phyloP scores from a whole-genome alignment of 2,888 invertebrate species.

The Parasteatoda lunata region DNA sequence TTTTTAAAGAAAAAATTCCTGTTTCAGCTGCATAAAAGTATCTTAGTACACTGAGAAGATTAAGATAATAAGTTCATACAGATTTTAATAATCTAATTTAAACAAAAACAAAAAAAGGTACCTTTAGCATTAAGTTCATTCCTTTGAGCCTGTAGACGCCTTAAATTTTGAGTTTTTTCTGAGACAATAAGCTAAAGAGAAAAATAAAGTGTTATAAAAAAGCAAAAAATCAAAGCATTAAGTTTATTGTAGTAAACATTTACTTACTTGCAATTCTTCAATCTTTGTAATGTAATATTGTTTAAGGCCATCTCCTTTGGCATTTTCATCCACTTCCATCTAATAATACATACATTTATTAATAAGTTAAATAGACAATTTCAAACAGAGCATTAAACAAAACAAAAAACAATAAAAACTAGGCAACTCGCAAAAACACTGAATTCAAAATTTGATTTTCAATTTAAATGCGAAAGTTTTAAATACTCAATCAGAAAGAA shows the following conservation, averaged over 20 bases:
- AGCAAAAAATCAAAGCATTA: not conserved
- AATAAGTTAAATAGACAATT: not conserved
- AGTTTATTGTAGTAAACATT: constrained; percentile 6
- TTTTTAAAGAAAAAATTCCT: not conserved
- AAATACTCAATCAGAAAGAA: not conserved
- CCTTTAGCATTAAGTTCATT: constrained; percentile 99
- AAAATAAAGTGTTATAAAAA: not conserved
- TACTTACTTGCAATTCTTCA: constrained; percentile 87
- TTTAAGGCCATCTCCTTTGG: constrained; percentile 90
- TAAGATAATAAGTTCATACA: not conserved
- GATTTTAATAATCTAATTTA: not conserved
- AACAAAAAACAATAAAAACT: not conserved
- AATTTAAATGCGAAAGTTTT: not conserved
- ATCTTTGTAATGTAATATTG: constrained; percentile 98
- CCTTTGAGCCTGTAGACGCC: constrained; percentile 96
- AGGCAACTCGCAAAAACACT: not conserved
- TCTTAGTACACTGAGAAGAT: not conserved
- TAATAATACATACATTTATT: constrained; percentile 48
- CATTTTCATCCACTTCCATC: constrained; percentile 74
- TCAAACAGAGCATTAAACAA: not conserved
- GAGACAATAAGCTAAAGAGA: constrained; percentile 84
- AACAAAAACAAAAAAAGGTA: constrained; percentile 72
- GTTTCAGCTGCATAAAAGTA: not conserved
- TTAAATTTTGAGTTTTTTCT: constrained; percentile 97
- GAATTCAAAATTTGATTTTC: not conserved